A percentile compares a stretch with the other conserved stretches of the same genome.
These are phyloP conservation scores for Onychorhynchus coronatus DNA, from an alignment of 2,113 vertebrate species.

Conservation along the genomic window DNA sequence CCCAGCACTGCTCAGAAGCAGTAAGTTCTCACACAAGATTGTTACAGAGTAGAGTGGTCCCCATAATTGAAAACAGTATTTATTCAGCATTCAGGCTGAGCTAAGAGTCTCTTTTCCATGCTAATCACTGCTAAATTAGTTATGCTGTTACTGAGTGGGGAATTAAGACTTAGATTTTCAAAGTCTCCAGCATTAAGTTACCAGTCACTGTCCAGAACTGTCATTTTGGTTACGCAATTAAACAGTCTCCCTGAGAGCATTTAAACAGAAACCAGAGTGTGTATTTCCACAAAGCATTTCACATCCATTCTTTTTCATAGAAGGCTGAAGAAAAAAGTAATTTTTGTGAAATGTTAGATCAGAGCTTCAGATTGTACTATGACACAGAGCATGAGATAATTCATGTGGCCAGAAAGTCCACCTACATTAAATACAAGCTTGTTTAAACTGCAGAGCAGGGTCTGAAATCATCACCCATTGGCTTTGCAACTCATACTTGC, in stretches of 20 bases:
- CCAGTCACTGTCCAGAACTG: neutral
- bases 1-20: neutral
- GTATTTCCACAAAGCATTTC: neutral
- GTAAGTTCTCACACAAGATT: neutral
- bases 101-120: slow-evolving; percentile 3
- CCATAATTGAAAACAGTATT: slow-evolving; percentile 36
- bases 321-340: neutral
- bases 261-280: neutral
- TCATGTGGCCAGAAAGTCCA: neutral
- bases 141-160: neutral
- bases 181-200: slow-evolving; percentile 22
- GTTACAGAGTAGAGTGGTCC: neutral
- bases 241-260: neutral
- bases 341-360: neutral
- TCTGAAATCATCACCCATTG: neutral
- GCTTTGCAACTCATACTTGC: neutral
- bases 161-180: slow-evolving; percentile 12
- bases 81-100: neutral
- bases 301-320: neutral
- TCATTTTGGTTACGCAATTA: slow-evolving; percentile 27
- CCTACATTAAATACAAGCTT: neutral
- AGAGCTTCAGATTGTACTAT: neutral
- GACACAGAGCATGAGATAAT: neutral
- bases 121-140: slow-evolving; percentile 31
- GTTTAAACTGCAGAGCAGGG: neutral